phyloP scores from a whole-genome alignment of 2,888 invertebrate genomes.

The Brenthis daphne region DNA sequence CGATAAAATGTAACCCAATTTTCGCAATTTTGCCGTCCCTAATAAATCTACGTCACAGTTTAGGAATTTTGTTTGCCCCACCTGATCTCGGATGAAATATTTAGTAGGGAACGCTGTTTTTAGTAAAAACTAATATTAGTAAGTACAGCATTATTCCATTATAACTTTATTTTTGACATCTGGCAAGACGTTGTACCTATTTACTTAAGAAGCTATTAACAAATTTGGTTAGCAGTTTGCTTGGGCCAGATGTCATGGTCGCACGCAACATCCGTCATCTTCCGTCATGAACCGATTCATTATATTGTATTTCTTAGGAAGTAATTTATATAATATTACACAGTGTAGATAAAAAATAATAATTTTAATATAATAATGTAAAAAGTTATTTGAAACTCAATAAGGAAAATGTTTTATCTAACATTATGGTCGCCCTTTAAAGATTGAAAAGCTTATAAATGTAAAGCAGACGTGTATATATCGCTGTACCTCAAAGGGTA shows the following conservation, averaged over 20 bases:
- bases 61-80: conserved; percentile 39
- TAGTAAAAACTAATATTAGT: conserved; percentile 24
- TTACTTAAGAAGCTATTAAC: too few species aligned
- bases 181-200: too few species aligned
- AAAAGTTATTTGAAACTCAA: neutral
- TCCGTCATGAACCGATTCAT: too few species aligned
- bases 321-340: too few species aligned
- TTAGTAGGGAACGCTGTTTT: conserved; percentile 28
- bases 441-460: conserved; percentile 7
- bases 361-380: neutral
- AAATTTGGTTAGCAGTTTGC: too few species aligned
- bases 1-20: conserved; percentile 41
- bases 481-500: too few species aligned
- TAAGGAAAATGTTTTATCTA: neutral
- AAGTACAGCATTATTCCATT: conserved; percentile 11
- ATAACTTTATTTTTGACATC: neutral
- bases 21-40: conserved; percentile 35
- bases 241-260: too few species aligned
- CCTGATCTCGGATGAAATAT: conserved; percentile 38
- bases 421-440: conserved; percentile 8
- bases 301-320: too few species aligned
- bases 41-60: conserved; percentile 40
- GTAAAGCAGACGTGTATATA: conserved; percentile 8
- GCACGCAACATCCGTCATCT: too few species aligned
- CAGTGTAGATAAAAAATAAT: too few species aligned